These are phyloP conservation scores for Epiperipatus broadwayi DNA, from an alignment of 2,888 invertebrate species.

Conservation along the genomic window DNA sequence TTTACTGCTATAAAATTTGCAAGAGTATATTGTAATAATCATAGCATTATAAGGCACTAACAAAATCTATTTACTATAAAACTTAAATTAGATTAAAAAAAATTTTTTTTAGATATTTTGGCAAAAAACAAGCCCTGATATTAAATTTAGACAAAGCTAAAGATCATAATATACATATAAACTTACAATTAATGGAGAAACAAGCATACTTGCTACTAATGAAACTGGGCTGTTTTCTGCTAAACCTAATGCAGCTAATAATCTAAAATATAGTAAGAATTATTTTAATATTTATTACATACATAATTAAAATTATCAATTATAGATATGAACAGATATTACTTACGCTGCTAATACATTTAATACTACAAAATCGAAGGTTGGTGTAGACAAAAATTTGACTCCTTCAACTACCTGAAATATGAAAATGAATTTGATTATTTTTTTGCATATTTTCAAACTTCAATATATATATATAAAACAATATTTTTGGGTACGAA, in stretches of 20 bases:
- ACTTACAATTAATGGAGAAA: slow-evolving; percentile 53
- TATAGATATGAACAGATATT: slow-evolving; percentile 6
- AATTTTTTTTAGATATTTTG: too few species aligned
- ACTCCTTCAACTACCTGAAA: slow-evolving; percentile 43
- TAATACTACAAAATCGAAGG: slow-evolving; percentile 54
- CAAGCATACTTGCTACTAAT: slow-evolving; percentile 57
- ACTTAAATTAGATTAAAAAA: too few species aligned
- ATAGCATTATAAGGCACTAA: too few species aligned
- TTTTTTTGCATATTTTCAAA: too few species aligned
- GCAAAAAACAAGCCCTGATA: slow-evolving; percentile 6
- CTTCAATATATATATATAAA: too few species aligned
- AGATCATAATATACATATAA: background rate
- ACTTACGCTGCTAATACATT: slow-evolving; percentile 50
- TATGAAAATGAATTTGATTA: too few species aligned
- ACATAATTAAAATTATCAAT: slow-evolving; percentile 12
- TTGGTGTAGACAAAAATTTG: slow-evolving; percentile 44
- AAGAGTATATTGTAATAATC: too few species aligned
- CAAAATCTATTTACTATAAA: too few species aligned
- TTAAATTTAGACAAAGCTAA: too few species aligned
- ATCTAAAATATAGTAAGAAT: slow-evolving; percentile 34
- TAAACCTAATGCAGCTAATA: slow-evolving; percentile 50
- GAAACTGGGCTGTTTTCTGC: slow-evolving; percentile 52
- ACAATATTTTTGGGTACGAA: too few species aligned
- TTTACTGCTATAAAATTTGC: too few species aligned
- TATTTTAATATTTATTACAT: slow-evolving; percentile 10